Evolutionary conservation across 2,113 vertebrate species (phyloP).

Genomic region (Laterallus jamaicensis): DNA sequence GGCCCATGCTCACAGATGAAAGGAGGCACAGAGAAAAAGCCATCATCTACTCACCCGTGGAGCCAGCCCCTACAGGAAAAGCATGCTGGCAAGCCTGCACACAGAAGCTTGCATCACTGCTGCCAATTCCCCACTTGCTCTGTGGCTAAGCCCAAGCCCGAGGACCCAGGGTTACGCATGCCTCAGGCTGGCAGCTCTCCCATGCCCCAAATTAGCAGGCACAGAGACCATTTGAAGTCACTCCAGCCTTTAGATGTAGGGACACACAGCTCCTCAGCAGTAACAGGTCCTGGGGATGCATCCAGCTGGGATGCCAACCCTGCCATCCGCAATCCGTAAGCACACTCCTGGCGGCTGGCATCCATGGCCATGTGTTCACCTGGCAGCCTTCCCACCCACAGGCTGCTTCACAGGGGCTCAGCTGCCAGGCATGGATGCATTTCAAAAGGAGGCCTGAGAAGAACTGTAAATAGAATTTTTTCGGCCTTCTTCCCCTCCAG

Average conservation of each 20-base stretch:
- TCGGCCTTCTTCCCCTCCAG: not conserved
- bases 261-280: not conserved
- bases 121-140: not conserved
- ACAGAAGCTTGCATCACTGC: fast-evolving
- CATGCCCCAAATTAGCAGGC: not conserved
- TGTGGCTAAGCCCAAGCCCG: not conserved
- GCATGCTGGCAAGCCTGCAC: not conserved
- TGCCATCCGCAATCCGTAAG: not conserved
- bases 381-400: not conserved
- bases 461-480: not conserved
- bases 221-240: not conserved
- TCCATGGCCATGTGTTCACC: constrained; percentile 13
- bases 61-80: not conserved
- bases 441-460: not conserved
- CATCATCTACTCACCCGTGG: fast-evolving
- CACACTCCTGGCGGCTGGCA: fast-evolving
- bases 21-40: not conserved
- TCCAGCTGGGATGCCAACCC: not conserved
- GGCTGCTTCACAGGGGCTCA: not conserved
- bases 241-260: not conserved
- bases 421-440: constrained; percentile 23
- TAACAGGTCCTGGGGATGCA: not conserved
- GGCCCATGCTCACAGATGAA: not conserved
- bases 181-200: not conserved
- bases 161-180: not conserved